phyloP scores from a whole-genome alignment of 2,113 vertebrate genomes.

The Salvator merianae region DNA sequence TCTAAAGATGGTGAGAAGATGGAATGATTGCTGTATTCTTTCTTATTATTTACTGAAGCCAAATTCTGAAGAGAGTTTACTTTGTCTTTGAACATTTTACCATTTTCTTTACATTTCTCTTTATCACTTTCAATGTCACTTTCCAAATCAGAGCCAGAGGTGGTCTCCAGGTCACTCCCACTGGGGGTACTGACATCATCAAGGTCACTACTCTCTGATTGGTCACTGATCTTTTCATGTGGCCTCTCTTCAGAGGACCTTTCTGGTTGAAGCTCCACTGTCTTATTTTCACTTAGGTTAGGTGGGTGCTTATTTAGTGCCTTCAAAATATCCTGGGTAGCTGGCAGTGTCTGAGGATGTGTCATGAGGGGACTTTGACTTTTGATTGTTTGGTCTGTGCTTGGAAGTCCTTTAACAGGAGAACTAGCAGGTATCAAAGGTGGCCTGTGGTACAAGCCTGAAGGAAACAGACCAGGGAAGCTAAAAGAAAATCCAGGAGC shows the following conservation, averaged over 20 bases:
- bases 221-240: conserved; percentile 93
- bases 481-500: conserved; percentile 96
- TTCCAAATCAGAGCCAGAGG: conserved; percentile 96
- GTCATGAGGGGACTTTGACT: conserved; percentile 91
- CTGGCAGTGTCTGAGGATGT: conserved; percentile 87
- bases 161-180: conserved; percentile 97
- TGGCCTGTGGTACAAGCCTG: conserved; percentile 97
- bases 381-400: conserved; percentile 86
- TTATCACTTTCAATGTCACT: conserved; percentile 98
- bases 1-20: conserved; percentile 91
- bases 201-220: conserved; percentile 98
- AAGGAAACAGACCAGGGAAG: conserved; percentile 97
- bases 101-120: conserved; percentile 93
- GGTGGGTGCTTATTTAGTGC: conserved; percentile 88
- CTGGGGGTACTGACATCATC: conserved; percentile 99
- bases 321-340: conserved; percentile 92
- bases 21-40: conserved; percentile 89
- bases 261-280: conserved; percentile 81
- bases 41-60: conserved; percentile 86
- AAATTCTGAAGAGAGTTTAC: conserved; percentile 86
- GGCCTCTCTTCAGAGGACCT: conserved; percentile 83
- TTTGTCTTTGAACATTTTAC: conserved; percentile 94
- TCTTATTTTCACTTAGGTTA: conserved; percentile 79
- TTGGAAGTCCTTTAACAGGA: conserved; percentile 87
- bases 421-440: conserved; percentile 92